Percentiles rank a stretch among this genome's conserved stretches.
phyloP scores from a whole-genome alignment of 2,113 vertebrate genomes.

The Acinonyx jubatus region DNA sequence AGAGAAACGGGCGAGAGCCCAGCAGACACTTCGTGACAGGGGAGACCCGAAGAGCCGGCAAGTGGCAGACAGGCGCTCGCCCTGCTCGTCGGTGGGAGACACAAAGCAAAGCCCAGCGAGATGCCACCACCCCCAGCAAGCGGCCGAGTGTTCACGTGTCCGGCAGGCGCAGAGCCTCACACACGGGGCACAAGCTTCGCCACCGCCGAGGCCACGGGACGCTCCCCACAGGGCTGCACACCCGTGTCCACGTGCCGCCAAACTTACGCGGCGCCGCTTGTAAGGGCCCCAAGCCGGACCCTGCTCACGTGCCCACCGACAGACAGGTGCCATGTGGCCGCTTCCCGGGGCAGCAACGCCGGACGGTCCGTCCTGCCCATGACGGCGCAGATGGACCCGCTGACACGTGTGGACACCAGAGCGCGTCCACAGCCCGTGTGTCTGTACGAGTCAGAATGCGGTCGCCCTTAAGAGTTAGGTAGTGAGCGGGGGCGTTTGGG shows the following conservation, averaged over 20 bases:
- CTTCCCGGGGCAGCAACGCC: not conserved
- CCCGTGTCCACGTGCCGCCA: rapidly evolving
- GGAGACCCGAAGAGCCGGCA: rapidly evolving
- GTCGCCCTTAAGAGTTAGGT: rapidly evolving
- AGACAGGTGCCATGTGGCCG: not conserved
- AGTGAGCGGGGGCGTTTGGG: not conserved
- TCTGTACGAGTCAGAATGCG: not conserved
- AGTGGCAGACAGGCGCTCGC: rapidly evolving
- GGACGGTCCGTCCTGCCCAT: too few species aligned
- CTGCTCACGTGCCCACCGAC: rapidly evolving
- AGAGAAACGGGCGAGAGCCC: not conserved
- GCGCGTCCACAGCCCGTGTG: not conserved
- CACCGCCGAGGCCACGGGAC: too few species aligned
- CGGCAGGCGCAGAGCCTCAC: too few species aligned
- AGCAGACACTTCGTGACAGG: too few species aligned
- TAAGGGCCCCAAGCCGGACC: not conserved
- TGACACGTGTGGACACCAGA: too few species aligned
- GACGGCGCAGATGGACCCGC: too few species aligned
- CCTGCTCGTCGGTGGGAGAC: not conserved
- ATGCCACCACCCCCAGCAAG: rapidly evolving
- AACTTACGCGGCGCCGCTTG: rapidly evolving
- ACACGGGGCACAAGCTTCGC: too few species aligned
- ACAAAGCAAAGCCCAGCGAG: not conserved
- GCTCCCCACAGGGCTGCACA: rapidly evolving
- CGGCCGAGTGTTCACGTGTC: not conserved